Percentiles rank a stretch among this genome's conserved stretches.
These are phyloP conservation scores for Melipona bicolor DNA, from an alignment of 2,888 invertebrate species.

Conservation along the genomic window DNA sequence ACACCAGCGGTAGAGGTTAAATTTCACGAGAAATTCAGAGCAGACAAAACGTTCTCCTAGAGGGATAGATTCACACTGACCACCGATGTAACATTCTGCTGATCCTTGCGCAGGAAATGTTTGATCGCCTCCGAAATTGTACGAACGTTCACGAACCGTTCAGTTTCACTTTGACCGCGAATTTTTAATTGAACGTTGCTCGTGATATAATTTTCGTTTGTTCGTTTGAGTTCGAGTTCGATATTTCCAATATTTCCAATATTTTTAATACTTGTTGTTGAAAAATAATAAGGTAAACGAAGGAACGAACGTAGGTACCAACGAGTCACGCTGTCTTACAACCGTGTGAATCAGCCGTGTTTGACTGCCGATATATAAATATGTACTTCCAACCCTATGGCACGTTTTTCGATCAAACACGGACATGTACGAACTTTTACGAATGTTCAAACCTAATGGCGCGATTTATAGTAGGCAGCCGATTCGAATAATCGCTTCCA, in stretches of 20 bases:
- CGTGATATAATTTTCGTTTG: neutral
- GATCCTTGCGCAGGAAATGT: slow-evolving; percentile 55
- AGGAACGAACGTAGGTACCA: too few species aligned
- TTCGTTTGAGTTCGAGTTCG: neutral
- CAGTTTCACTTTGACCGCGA: slow-evolving; percentile 3
- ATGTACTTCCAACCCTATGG: slow-evolving; percentile 12
- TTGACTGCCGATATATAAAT: slow-evolving; percentile 3
- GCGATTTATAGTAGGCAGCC: neutral
- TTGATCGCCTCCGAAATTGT: slow-evolving; percentile 43
- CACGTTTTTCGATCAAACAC: slow-evolving; percentile 17
- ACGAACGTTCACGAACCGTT: slow-evolving; percentile 56
- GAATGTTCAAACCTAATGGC: slow-evolving; percentile 36
- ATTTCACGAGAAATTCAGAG: neutral
- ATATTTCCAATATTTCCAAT: neutral
- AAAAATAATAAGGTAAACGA: too few species aligned
- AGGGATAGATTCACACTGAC: slow-evolving; percentile 61
- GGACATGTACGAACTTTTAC: slow-evolving; percentile 38
- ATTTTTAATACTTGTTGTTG: neutral
- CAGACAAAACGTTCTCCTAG: slow-evolving; percentile 28
- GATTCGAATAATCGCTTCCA: neutral
- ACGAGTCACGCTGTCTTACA: neutral
- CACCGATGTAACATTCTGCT: slow-evolving; percentile 18
- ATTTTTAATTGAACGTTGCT: slow-evolving; percentile 12
- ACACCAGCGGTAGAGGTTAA: neutral
- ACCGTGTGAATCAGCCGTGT: neutral